These are phyloP conservation scores for Calosoma granatense DNA, from an alignment of 1,140 invertebrate genomes.

Conservation along the genomic window DNA sequence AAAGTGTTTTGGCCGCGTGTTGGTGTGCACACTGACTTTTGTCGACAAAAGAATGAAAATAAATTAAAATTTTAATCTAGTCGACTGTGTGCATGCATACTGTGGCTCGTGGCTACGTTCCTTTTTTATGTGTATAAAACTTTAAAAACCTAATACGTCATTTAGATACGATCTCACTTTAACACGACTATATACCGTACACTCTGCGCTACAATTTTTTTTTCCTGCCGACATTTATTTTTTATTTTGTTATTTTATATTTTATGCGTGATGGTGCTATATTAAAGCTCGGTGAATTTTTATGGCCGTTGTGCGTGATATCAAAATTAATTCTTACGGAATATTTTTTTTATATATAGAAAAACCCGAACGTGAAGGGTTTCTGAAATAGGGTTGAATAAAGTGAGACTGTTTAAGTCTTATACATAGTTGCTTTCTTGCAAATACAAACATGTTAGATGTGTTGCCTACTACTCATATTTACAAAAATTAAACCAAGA, in stretches of 20 bases:
- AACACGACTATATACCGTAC: conserved; percentile 17
- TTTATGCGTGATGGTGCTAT: neutral
- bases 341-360: no score
- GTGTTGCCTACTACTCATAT: no score
- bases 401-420: no score
- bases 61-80: conserved; percentile 27
- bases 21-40: neutral
- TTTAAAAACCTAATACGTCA: conserved; percentile 31
- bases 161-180: conserved; percentile 28
- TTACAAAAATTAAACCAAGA: no score
- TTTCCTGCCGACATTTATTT: neutral
- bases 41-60: conserved; percentile 27
- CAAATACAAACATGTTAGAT: no score
- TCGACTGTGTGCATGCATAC: conserved; percentile 12
- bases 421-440: no score
- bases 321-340: no score
- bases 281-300: neutral
- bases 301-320: neutral
- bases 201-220: conserved; percentile 1
- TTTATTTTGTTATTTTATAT: neutral
- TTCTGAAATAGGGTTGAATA: no score
- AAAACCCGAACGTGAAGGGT: no score
- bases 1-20: neutral
- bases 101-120: conserved; percentile 26
- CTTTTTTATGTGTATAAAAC: conserved; percentile 25